A percentile compares a stretch with the other conserved stretches of the same genome.
Evolutionary conservation across 2,797 vertebrate species (phyloP).

Genomic region (Orientallactaga sibirica): DNA sequence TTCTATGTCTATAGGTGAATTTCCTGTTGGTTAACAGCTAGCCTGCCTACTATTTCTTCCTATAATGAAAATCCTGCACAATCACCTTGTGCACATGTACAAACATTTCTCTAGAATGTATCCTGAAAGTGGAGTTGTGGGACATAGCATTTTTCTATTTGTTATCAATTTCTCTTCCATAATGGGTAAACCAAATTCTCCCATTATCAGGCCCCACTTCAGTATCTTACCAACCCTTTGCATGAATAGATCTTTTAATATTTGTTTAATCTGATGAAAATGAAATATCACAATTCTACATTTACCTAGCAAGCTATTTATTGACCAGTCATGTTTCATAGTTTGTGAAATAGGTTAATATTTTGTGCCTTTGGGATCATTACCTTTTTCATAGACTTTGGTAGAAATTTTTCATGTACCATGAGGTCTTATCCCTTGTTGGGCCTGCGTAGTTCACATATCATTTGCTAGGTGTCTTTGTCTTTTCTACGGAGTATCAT

Average conservation of each 20-base stretch:
- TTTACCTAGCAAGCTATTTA: conserved; percentile 25
- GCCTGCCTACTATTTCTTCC: neutral
- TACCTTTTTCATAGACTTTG: conserved; percentile 15
- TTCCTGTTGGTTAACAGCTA: neutral
- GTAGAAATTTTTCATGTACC: conserved; percentile 1
- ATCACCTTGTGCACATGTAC: neutral
- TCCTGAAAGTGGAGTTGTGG: neutral
- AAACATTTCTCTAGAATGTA: neutral
- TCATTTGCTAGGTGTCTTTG: conserved; percentile 43
- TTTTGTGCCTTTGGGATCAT: neutral
- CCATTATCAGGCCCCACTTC: neutral
- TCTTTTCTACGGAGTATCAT: neutral
- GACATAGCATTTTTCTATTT: neutral
- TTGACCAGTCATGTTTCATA: neutral
- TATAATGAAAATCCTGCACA: neutral
- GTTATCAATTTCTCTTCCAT: neutral
- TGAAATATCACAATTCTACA: neutral
- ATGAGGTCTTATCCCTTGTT: neutral
- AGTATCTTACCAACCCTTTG: neutral
- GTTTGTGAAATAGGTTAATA: conserved; percentile 30
- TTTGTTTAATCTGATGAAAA: conserved; percentile 23
- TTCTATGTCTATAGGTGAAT: neutral
- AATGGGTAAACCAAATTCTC: neutral
- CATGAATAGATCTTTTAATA: conserved; percentile 16
- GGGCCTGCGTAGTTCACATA: neutral